phyloP scores from a whole-genome alignment of 2,888 invertebrate genomes.

The Nemotelus pantherinus region DNA sequence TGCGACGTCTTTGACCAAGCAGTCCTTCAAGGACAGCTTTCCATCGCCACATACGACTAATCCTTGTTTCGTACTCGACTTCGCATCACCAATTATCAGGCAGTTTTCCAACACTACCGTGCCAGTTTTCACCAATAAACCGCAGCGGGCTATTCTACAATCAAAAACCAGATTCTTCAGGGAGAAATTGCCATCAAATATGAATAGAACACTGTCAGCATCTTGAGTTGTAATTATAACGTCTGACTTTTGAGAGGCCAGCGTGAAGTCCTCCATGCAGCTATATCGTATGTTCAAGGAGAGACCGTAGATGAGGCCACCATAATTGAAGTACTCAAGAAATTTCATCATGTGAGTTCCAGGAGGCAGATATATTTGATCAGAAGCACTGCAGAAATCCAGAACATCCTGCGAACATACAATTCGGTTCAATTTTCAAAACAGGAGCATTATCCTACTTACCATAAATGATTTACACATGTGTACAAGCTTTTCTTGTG shows the following conservation, averaged over 20 bases:
- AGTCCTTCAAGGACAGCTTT: conserved; percentile 65
- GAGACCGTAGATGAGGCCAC: conserved; percentile 62
- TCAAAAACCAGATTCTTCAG: conserved; percentile 69
- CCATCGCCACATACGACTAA: conserved; percentile 65
- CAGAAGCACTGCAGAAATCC: conserved; percentile 61
- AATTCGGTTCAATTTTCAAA: conserved; percentile 12
- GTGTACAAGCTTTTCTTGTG: conserved; percentile 62
- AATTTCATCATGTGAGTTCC: conserved; percentile 67
- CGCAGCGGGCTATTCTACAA: conserved; percentile 67
- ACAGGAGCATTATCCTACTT: background rate
- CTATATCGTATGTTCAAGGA: conserved; percentile 17
- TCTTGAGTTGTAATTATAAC: conserved; percentile 64
- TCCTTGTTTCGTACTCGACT: conserved; percentile 68
- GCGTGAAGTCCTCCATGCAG: background rate
- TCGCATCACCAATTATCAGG: conserved; percentile 66
- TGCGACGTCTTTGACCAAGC: conserved; percentile 66
- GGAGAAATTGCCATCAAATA: conserved; percentile 66
- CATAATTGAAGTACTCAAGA: conserved; percentile 68
- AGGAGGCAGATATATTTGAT: conserved; percentile 67
- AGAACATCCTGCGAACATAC: conserved; percentile 59
- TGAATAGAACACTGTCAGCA: conserved; percentile 67
- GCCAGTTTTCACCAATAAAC: conserved; percentile 67
- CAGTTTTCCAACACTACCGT: conserved; percentile 66
- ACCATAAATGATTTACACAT: conserved; percentile 62
- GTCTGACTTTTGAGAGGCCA: conserved; percentile 54